Conservation (phyloP, 2,888 invertebrate species). For the Acrocyrtus sp. region DNA sequence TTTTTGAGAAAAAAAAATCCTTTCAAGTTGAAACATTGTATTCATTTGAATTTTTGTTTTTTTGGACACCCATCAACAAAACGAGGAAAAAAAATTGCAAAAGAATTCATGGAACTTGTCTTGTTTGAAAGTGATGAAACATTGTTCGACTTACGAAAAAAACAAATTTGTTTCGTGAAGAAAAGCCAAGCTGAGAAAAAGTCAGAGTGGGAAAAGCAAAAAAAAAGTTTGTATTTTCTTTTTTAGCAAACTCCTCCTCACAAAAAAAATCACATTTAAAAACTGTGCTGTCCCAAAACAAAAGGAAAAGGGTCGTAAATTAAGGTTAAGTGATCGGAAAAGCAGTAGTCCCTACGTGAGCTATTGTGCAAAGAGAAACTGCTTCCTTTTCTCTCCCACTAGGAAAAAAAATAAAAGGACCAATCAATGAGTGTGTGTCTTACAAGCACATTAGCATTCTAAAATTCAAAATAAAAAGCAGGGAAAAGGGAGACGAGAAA, state of each 20-base stretch:
- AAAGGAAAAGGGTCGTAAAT: constrained; percentile 40
- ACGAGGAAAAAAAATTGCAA: constrained; percentile 24
- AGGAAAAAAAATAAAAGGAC: neutral
- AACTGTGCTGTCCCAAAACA: too few relatives aligned
- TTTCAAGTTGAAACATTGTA: constrained; percentile 32
- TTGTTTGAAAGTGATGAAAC: constrained; percentile 31
- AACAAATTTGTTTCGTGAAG: too few relatives aligned
- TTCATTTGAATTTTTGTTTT: constrained; percentile 16
- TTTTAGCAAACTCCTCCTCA: too few relatives aligned
- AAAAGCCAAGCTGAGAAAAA: too few relatives aligned
- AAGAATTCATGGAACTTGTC: constrained; percentile 43
- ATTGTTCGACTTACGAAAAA: constrained; percentile 25
- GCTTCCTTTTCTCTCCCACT: too few relatives aligned
- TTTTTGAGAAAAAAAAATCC: constrained; percentile 21
- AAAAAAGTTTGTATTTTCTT: too few relatives aligned
- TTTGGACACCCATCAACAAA: constrained; percentile 18
- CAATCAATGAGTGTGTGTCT: constrained; percentile 15
- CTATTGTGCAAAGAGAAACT: too few relatives aligned
- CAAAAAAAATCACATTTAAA: too few relatives aligned
- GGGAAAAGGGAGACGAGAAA: constrained; percentile 22
- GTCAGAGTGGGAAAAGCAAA: too few relatives aligned
- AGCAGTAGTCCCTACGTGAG: constrained; percentile 39
- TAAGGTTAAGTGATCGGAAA: constrained; percentile 44
- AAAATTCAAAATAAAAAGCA: constrained; percentile 6
- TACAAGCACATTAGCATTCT: neutral